Evolutionary conservation across 2,888 invertebrate species (phyloP).

Genomic region (Latrodectus hesperus): DNA sequence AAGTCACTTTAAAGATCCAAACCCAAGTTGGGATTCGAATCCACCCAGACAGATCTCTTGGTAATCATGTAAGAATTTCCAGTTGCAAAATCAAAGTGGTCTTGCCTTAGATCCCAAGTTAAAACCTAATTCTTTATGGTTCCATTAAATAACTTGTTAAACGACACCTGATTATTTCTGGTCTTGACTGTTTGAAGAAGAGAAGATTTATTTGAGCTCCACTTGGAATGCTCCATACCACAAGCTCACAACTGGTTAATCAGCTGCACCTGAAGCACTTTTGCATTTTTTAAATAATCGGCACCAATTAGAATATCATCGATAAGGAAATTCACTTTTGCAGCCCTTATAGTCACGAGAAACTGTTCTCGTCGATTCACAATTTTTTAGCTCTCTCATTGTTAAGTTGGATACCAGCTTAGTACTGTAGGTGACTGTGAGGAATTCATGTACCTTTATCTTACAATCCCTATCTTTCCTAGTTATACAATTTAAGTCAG

Average conservation of each 20-base stretch:
- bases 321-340: neutral
- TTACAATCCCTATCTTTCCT: no score
- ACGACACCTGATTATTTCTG: neutral
- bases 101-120: no score
- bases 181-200: slow-evolving; percentile 1
- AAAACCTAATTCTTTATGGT: no score
- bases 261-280: neutral
- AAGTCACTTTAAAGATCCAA: no score
- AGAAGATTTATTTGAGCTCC: slow-evolving; percentile 1
- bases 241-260: neutral
- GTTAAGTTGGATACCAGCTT: neutral
- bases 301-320: neutral
- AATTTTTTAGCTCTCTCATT: neutral
- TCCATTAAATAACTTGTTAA: no score
- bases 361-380: neutral
- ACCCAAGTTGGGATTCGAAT: no score
- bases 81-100: no score
- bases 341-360: neutral
- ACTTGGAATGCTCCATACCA: slow-evolving; percentile 11
- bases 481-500: no score
- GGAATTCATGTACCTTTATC: no score
- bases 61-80: no score
- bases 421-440: neutral
- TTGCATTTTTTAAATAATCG: neutral
- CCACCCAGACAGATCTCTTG: no score